phyloP scores from a whole-genome alignment of 2,888 invertebrate species.

The Eulithis prunata region DNA sequence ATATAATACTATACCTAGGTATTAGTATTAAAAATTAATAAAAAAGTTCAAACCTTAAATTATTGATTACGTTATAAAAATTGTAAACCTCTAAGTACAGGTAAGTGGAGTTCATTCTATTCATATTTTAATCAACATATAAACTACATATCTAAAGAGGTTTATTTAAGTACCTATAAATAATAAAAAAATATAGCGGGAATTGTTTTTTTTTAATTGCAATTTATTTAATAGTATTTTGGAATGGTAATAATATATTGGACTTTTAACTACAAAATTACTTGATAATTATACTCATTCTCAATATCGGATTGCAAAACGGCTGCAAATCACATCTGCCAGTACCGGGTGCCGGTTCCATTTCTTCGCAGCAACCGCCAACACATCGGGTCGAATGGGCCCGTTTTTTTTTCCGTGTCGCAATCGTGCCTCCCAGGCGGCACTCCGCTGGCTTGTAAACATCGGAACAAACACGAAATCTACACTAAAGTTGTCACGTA shows the following conservation, averaged over 20 bases:
- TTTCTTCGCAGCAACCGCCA: slow-evolving; percentile 53
- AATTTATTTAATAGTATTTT: background rate
- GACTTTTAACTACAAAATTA: slow-evolving; percentile 12
- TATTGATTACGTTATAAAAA: too few relatives aligned
- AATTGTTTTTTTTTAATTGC: background rate
- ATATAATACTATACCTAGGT: too few relatives aligned
- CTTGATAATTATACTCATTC: slow-evolving; percentile 30
- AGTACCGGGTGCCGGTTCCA: slow-evolving; percentile 31
- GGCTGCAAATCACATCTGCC: slow-evolving; percentile 52
- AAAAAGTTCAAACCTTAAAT: too few relatives aligned
- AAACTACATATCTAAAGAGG: too few relatives aligned
- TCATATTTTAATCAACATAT: too few relatives aligned
- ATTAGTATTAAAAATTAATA: too few relatives aligned
- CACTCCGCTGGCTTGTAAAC: slow-evolving; percentile 57
- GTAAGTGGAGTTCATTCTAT: too few relatives aligned
- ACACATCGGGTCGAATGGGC: slow-evolving; percentile 43
- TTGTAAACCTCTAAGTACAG: too few relatives aligned
- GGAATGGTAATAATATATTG: background rate
- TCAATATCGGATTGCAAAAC: slow-evolving; percentile 41
- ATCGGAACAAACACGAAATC: slow-evolving; percentile 56
- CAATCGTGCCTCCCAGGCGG: slow-evolving; percentile 56
- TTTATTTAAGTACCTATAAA: too few relatives aligned
- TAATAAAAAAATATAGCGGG: too few relatives aligned
- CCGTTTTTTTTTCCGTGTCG: slow-evolving; percentile 55
- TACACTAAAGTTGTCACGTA: slow-evolving; percentile 74